phyloP scores from a whole-genome alignment of 2,797 vertebrate genomes.

The Setipinna tenuifilis region DNA sequence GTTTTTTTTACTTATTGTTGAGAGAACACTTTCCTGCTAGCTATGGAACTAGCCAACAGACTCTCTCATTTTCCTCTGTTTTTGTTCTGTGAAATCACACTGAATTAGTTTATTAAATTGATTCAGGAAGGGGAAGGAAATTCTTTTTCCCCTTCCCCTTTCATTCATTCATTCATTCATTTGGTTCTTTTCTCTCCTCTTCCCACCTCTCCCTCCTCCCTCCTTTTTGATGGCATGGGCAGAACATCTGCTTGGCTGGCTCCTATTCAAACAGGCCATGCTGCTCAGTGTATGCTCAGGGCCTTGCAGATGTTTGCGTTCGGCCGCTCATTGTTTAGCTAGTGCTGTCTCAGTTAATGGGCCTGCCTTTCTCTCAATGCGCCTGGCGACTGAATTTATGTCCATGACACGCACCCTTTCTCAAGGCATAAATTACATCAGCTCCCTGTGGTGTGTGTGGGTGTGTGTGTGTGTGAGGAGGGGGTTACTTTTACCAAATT shows the following conservation, averaged over 20 bases:
- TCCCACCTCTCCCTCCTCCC: constrained; percentile 41
- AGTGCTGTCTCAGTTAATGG: constrained; percentile 61
- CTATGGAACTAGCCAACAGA: background rate
- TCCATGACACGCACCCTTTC: constrained; percentile 68
- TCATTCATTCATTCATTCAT: constrained; percentile 41
- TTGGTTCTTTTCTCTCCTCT: constrained; percentile 38
- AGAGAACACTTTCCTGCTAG: background rate
- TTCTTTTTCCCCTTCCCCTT: constrained; percentile 57
- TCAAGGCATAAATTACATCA: constrained; percentile 73
- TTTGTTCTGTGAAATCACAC: background rate
- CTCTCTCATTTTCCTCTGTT: background rate
- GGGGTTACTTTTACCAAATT: constrained; percentile 50
- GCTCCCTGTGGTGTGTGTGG: constrained; percentile 51
- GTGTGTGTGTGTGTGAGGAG: background rate
- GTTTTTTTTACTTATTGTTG: background rate
- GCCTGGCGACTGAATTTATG: constrained; percentile 69
- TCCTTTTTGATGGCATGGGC: constrained; percentile 11
- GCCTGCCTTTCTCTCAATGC: constrained; percentile 62
- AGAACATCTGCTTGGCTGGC: constrained; percentile 54
- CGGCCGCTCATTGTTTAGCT: constrained; percentile 4
- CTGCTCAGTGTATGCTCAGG: constrained; percentile 32
- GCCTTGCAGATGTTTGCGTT: constrained; percentile 32
- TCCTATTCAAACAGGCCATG: constrained; percentile 44
- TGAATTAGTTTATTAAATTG: background rate
- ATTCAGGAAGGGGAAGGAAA: background rate